phyloP scores from a whole-genome alignment of 2,113 vertebrate genomes.

The Pterocles gutturalis region DNA sequence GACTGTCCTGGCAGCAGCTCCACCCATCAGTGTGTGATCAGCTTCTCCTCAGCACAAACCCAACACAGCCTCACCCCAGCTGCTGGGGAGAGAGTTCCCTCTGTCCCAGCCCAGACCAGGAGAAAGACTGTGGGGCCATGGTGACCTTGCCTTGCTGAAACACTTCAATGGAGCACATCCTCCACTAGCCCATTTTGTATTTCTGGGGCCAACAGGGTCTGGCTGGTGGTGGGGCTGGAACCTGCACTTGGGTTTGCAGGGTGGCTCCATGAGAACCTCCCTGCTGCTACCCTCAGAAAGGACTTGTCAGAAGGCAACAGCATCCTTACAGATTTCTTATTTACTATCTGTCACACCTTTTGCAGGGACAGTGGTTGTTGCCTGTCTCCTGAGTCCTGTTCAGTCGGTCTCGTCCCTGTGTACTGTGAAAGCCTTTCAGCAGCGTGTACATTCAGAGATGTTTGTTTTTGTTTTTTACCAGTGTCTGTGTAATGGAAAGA shows the following conservation, averaged over 20 bases:
- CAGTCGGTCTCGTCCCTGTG: rapidly evolving
- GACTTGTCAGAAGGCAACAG: neutral
- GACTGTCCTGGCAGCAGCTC: too few relatives aligned
- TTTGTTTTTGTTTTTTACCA: neutral
- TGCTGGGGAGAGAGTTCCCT: too few relatives aligned
- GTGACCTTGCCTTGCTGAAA: neutral
- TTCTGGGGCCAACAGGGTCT: neutral
- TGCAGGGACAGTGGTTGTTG: neutral
- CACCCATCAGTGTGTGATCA: too few relatives aligned
- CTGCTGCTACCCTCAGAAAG: neutral
- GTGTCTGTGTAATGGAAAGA: neutral
- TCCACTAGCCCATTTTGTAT: too few relatives aligned
- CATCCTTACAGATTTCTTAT: neutral
- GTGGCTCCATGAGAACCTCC: neutral
- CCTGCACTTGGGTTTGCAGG: neutral
- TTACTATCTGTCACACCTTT: rapidly evolving
- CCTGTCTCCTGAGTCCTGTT: neutral
- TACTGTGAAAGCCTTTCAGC: neutral
- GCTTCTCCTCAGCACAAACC: too few relatives aligned
- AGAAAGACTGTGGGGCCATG: too few relatives aligned
- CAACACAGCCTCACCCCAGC: too few relatives aligned
- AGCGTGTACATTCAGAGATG: rapidly evolving
- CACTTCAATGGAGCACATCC: rapidly evolving
- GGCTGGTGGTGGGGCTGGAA: neutral
- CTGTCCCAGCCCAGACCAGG: too few relatives aligned